These are phyloP conservation scores for Probaryconus sp. DNA, from an alignment of 1,140 invertebrate species.

Conservation along the genomic window DNA sequence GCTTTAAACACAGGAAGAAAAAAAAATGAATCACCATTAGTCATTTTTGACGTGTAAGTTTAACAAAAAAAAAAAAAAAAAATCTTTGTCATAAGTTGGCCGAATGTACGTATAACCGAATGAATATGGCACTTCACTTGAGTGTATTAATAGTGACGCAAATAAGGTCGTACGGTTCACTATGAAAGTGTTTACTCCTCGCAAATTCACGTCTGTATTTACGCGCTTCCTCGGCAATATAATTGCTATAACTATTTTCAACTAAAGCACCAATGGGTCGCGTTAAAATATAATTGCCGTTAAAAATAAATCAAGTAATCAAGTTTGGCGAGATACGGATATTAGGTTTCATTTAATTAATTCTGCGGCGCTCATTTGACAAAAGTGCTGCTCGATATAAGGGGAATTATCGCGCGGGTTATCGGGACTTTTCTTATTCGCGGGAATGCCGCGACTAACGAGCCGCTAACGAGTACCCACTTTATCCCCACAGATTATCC, in stretches of 20 bases:
- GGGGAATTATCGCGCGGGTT: slow-evolving; percentile 30
- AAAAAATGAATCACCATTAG: too few species aligned
- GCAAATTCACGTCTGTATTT: slow-evolving; percentile 11
- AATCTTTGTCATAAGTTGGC: too few species aligned
- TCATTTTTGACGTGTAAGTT: too few species aligned
- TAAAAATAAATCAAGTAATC: not conserved
- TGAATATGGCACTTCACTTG: slow-evolving; percentile 22
- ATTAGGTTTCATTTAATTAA: slow-evolving; percentile 1
- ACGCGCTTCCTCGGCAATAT: not conserved
- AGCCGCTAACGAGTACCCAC: slow-evolving; percentile 49
- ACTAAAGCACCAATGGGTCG: not conserved
- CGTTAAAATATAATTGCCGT: not conserved
- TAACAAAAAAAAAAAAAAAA: too few species aligned
- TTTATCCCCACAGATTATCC: slow-evolving; percentile 53
- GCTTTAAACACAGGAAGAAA: too few species aligned
- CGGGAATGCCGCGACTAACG: slow-evolving; percentile 36
- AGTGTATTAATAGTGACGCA: slow-evolving; percentile 25
- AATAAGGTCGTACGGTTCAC: slow-evolving; percentile 17
- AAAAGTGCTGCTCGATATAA: not conserved
- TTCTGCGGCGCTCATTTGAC: slow-evolving; percentile 6
- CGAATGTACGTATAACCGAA: too few species aligned
- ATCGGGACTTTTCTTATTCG: slow-evolving; percentile 48
- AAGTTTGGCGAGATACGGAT: not conserved
- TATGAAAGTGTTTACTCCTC: slow-evolving; percentile 10
- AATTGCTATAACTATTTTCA: slow-evolving; percentile 1